Evolutionary conservation across 23 tunicate genomes (phyloP).

Genomic region (Trididemnum clinides): DNA sequence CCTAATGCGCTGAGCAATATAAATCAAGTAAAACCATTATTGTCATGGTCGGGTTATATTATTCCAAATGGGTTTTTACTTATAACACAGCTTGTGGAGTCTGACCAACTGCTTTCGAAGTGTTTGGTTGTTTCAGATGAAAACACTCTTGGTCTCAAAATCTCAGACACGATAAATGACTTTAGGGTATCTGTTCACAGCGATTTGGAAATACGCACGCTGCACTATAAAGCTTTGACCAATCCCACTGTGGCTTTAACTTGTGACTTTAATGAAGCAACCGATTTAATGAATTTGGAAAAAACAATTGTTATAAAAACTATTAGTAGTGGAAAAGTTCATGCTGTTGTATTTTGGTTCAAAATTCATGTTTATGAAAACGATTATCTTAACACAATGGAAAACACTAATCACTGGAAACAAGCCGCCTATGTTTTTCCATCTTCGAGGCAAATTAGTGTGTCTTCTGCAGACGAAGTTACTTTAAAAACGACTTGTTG

Average conservation of each 20-base stretch:
- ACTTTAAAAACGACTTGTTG: conserved; percentile 11
- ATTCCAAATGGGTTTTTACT: conserved; percentile 51
- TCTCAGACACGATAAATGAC: conserved; percentile 46
- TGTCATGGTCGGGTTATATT: conserved; percentile 16
- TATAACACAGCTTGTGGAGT: conserved; percentile 33
- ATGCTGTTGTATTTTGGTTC: conserved; percentile 76
- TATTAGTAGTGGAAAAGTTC: conserved; percentile 22
- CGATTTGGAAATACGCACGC: conserved; percentile 33
- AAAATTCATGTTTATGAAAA: conserved; percentile 43
- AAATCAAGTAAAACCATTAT: conserved; percentile 5
- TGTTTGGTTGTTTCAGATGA: conserved; percentile 60
- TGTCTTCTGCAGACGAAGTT: conserved; percentile 32
- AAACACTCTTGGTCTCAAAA: conserved; percentile 69
- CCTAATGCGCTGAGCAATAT: conserved; percentile 42
- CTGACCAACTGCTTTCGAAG: conserved; percentile 54
- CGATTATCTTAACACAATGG: conserved; percentile 18
- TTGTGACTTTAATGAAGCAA: conserved; percentile 11
- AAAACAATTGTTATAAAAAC: conserved; percentile 21
- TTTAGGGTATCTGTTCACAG: conserved; percentile 60
- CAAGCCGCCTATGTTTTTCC: conserved; percentile 61
- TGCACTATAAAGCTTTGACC: conserved; percentile 10
- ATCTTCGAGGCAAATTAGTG: background rate
- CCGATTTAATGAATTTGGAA: background rate
- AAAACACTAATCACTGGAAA: conserved; percentile 44
- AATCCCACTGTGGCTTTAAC: background rate